Evolutionary conservation across 2,113 vertebrate genomes (phyloP), one percentile per base, ranked within the genome.

Genomic region (Bufo bufo): DNA sequence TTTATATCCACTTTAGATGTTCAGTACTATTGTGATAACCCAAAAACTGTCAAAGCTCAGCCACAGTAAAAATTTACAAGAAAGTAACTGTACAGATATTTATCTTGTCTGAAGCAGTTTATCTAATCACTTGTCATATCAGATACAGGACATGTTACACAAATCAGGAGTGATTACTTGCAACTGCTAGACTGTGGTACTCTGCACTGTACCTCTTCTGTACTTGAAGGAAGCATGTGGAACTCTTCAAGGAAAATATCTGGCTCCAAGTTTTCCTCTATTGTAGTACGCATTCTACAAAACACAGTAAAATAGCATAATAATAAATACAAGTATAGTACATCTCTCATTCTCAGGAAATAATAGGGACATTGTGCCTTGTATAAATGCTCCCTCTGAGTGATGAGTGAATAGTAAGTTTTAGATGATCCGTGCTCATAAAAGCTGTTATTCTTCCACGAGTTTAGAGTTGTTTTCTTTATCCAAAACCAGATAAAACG

Each of bases 231-330:
- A 33, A 82, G 54, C 7, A 17, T 0, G 13, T 63, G 79, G 56
- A 87, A 82, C 8, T 87, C 78, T 75, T 87, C 86, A 43, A 19
- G 13, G 45, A 52, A 19, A 11, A 58, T 9, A 61, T 87, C 17
- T 75, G 33, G 12, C 14, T 71, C 14, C n/a, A 23, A 16, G 33
- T 74, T 17, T 81, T 16, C 65, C 23, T 74, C 69, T 54, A 61
- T 75, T 54, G 45, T 49, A 61, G 43, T 63, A 3, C 82, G 43
- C 66, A 87, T 58, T 75, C 86, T 87, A 58, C 54, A 59, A 71
- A 80, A 43, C 11, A 45, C 72, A 12, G 17, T 16, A 12, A 79
- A 79, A 80, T 49, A 33, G 43, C 4, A 77, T 23, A 33, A 43
- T 72, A 85, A 56, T 82, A 58, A 13, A 72, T 58, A 54, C 19